Base-by-base conservation (phyloP, 2,888 invertebrate species). In the Protodeltote pygarga region DNA sequence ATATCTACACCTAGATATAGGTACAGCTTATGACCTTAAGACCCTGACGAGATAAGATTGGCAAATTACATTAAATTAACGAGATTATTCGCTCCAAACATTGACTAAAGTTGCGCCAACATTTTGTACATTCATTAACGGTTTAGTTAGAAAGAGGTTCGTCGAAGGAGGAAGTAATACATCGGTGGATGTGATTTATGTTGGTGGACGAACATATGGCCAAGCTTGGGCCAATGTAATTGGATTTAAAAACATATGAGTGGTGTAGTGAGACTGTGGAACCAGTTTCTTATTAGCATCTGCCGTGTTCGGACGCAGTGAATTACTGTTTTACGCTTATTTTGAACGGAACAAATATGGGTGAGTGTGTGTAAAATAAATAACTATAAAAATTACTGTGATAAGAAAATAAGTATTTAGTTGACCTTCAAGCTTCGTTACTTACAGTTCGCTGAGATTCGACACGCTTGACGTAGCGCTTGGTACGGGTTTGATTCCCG, bases 261-360 rank as follows among this genome's bases (percentile, higher is more conserved):
- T 28, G 25, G 35, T 21, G 25, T 32, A 15, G 16, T 8, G 31
- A n/a, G n/a, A 35, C 4, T 14, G 15, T 15, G 51, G 28, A 51
- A 64, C 60, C 60, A 61, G 60, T 61, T 34, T 47, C n/a, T 1
- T 51, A 14, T 20, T 13, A 37, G 16, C 60, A 42, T 31, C 32
- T 13, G 46, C 23, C 21, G 28, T 5, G 60, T 14, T 46, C 51
- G 41, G 32, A 64, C 60, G 59, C 17, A 42, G 38, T 38, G 34
- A 42, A 27, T 25, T 31, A 39, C 10, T 8, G 1, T n/a, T 25
- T 6, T 6, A 11, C 3, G 14, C 9, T 37, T 25, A 5, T 17
- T 31, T 10, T 13, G 2, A 20, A 6, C 32, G 8, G 11, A 25
- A 25, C 2, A 31, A 41, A 34, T 17, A 59, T 59, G 59, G 64